Base-by-base conservation (phyloP, 2,888 invertebrate genomes). In the Mantis religiosa region DNA sequence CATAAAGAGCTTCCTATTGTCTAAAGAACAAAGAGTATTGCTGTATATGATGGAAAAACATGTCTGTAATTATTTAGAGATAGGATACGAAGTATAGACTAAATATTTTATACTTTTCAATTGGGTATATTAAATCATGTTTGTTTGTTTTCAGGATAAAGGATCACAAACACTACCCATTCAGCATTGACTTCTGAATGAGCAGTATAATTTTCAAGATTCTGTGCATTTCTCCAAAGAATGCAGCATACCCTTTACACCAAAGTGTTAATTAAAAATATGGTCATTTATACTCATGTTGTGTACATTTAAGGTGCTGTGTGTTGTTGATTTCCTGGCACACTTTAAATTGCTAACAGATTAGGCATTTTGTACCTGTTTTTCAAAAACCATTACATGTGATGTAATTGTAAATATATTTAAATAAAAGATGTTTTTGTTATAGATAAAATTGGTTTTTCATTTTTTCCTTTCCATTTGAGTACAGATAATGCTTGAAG, bases 81-180 rank as follows among this genome's bases (percentile, higher is more conserved):
- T 1, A 41, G 12, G 12, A 41, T 41, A 12, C 9, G 1, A 41
- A 9, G 7, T 7, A 34, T 34, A 34, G 3, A 34, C 30, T 30
- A 7, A 34, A 6, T 34, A 41, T 41, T 9, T 41, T 41, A 41
- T 41, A 12, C 12, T 12, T 9, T 41, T 6, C 12, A 12, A 2
- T 12, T 41, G 12, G 6, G 12, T 41, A 2, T 41, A 41, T 12
- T 41, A 41, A 41, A 34, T 7, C 34, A 34, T 34, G 34, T 20
- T 28, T 15, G 3, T 34, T 83, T n/a, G 27, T n/a, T 88, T 88
- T 20, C 88, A 88, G 88, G 34, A 41, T 83, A 47, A 82, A 85
- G 34, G 54, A 84, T 54, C 88, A 88, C 85, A 88, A 88, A 28
- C 27, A 88, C 41, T 88, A 20, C n/a, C 88, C 88, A 12, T 88